Conservation (phyloP, 2,888 invertebrate species). For the Rhagonycha lutea region DNA sequence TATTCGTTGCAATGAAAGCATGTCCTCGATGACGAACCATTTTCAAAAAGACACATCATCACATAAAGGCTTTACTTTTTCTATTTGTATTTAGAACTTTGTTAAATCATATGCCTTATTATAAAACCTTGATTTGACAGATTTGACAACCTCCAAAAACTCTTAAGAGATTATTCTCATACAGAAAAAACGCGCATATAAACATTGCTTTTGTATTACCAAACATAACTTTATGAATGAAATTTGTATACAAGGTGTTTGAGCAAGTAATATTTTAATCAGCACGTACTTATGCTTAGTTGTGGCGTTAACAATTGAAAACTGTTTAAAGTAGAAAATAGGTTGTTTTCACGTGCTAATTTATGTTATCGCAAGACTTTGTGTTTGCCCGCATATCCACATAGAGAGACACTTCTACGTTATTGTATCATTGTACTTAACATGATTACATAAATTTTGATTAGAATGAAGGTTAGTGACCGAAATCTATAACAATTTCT, state of each 20-base stretch:
- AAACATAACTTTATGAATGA: not conserved
- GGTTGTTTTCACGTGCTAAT: not conserved
- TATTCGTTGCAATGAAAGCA: no score
- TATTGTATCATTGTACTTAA: not conserved
- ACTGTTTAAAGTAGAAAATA: not conserved
- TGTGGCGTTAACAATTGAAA: not conserved
- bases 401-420: not conserved
- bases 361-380: not conserved
- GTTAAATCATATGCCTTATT: no score
- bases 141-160: no score
- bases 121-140: no score
- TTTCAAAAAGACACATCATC: no score
- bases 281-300: not conserved
- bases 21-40: no score
- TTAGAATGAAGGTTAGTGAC: conserved; percentile 7
- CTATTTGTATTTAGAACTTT: no score
- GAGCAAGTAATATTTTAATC: not conserved
- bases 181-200: not conserved
- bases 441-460: conserved; percentile 1
- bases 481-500: conserved; percentile 11
- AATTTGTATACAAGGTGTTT: not conserved
- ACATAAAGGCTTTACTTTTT: no score
- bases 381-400: not conserved
- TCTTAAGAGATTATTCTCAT: no score
- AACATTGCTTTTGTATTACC: not conserved